Conservation (phyloP, 2,113 vertebrate species). For the Paramisgurnus dabryanus region DNA sequence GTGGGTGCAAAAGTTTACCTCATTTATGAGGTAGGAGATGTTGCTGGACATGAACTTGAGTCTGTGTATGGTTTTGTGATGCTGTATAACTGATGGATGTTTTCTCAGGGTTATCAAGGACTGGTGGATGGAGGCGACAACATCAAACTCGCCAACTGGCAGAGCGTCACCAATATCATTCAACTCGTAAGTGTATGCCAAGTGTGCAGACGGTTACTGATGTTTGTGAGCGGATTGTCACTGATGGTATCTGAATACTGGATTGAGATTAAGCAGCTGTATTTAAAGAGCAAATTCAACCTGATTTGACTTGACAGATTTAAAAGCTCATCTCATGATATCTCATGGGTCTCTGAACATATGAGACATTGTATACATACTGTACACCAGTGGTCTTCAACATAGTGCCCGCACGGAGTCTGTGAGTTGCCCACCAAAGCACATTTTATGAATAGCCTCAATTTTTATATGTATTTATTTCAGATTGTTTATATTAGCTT, state of each 20-base stretch:
- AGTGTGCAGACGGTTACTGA: too few relatives aligned
- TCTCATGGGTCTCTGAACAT: background rate
- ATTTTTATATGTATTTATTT: too few relatives aligned
- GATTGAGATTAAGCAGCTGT: conserved; percentile 30
- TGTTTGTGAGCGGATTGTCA: background rate
- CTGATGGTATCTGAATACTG: background rate
- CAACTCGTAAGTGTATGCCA: conserved; percentile 73
- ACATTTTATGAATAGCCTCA: too few relatives aligned
- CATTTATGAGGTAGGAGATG: conserved; percentile 76
- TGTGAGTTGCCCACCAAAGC: too few relatives aligned
- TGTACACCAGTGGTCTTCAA: too few relatives aligned
- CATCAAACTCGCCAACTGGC: conserved; percentile 82
- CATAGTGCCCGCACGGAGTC: too few relatives aligned
- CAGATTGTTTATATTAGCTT: too few relatives aligned
- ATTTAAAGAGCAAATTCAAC: conserved; percentile 30
- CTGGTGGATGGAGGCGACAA: conserved; percentile 81
- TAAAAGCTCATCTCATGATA: conserved; percentile 11
- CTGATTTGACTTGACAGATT: conserved; percentile 18
- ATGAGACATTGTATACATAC: background rate
- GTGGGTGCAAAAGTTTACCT: conserved; percentile 82
- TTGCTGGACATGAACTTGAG: background rate
- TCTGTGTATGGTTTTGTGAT: too few relatives aligned
- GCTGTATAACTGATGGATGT: background rate
- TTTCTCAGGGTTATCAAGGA: conserved; percentile 79
- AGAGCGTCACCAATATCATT: conserved; percentile 85